phyloP scores from a whole-genome alignment of 2,113 vertebrate genomes.

The Peromyscus leucopus region DNA sequence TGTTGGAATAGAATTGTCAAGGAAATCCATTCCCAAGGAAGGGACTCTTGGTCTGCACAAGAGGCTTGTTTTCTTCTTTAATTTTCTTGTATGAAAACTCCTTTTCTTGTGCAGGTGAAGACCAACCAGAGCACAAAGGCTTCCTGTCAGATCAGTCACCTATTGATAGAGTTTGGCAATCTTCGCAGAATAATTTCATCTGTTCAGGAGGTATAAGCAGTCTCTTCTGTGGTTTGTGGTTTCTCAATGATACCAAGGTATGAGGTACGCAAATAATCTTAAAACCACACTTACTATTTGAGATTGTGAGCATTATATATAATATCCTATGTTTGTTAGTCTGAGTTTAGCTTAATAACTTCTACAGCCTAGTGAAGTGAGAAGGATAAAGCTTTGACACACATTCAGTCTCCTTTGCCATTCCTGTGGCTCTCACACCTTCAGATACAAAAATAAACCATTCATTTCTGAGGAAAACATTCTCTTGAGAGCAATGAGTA shows the following conservation, averaged over 20 bases:
- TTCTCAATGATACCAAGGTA: slow-evolving; percentile 35
- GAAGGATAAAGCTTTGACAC: not conserved
- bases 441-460: slow-evolving; percentile 28
- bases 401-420: not conserved
- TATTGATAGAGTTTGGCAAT: not conserved
- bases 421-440: slow-evolving; percentile 16
- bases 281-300: slow-evolving; percentile 38
- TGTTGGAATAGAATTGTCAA: not conserved
- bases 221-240: slow-evolving; percentile 26
- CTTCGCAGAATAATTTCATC: slow-evolving; percentile 4
- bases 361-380: not conserved
- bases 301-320: not conserved
- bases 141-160: not conserved
- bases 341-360: not conserved
- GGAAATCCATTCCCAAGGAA: not conserved
- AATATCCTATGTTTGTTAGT: slow-evolving; percentile 6
- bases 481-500: slow-evolving; percentile 34
- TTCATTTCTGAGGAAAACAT: slow-evolving; percentile 59
- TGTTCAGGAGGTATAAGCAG: not conserved
- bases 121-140: not conserved
- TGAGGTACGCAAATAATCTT: slow-evolving; percentile 24
- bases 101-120: slow-evolving; percentile 25
- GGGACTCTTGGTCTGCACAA: not conserved
- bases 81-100: slow-evolving; percentile 17
- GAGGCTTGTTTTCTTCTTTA: not conserved